Evolutionary conservation across 2,113 vertebrate species (phyloP).

Genomic region (Trogon surrucura): DNA sequence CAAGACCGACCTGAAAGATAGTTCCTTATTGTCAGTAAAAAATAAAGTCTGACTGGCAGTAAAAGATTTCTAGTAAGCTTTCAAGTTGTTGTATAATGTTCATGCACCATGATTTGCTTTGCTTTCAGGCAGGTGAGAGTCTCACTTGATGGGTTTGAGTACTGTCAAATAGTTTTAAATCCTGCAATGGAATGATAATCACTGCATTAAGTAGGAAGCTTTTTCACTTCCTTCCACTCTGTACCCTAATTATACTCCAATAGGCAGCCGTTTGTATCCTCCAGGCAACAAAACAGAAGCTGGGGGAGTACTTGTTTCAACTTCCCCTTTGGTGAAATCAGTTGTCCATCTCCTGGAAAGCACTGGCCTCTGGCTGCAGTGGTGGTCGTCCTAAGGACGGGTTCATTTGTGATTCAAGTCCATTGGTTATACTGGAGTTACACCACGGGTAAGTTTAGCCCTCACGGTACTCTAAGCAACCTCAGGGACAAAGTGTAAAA

Average conservation of each 20-base stretch:
- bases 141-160: neutral
- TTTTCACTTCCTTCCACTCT: constrained; percentile 14
- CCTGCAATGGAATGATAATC: neutral
- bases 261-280: neutral
- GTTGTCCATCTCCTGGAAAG: neutral
- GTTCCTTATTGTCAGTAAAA: neutral
- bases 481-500: neutral
- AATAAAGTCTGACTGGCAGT: neutral
- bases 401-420: neutral
- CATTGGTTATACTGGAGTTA: neutral
- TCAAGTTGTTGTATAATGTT: neutral
- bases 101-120: neutral
- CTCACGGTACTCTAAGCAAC: neutral
- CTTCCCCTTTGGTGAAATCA: neutral
- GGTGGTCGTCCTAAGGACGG: rapidly evolving
- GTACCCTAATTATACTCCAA: neutral
- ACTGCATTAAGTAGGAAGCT: neutral
- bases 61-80: neutral
- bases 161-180: neutral
- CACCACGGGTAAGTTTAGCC: neutral
- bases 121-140: neutral
- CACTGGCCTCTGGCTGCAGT: neutral
- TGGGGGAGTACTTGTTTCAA: neutral
- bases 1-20: neutral
- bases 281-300: neutral